Evolutionary conservation across 2,797 vertebrate species (phyloP), one percentile per base, ranked within the genome.

Genomic region (Falco biarmicus): DNA sequence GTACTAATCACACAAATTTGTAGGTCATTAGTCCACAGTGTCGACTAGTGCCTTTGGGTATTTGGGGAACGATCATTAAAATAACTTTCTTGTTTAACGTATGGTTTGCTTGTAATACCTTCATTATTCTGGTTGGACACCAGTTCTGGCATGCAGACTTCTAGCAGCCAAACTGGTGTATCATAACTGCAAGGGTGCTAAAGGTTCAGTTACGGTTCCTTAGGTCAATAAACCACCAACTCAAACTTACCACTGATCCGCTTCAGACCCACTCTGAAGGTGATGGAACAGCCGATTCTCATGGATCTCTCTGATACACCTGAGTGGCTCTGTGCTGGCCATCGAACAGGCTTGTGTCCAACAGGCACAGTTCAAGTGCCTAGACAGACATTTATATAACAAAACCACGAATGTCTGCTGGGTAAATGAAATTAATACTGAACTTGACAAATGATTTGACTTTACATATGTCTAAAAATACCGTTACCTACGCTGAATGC

Each of bases 1-100:
- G 89, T 91, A 89, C 41, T 74, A 37, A 91, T 84, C 74, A 85
- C 85, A 77, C 69, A 20, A 11, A 64, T 89, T 60, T 96, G 96
- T 85, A 95, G 79, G 97, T 79, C 93, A 92, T 97, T 96, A 91
- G 84, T 96, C 89, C 93, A 85, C 81, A 45, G 93, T 73, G 93
- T 92, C 84, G 95, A 96, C 87, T 96, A 90, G 88, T 97, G 97
- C 97, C 97, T 97, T 97, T 82, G 95, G 92, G 87, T 96, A 79
- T 95, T 63, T 56, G 82, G 96, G 95, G 89, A 96, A 80, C 57
- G 5, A 94, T 59, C 90, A 96, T 96, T 96, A 79, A 94, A 96
- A 91, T 17, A 86, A 91, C 69, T 74, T 95, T 96, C 63, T 97
- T 90, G 70, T 85, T 96, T 95, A 75, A 95, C 1, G 2, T 57